phyloP scores from a whole-genome alignment of 2,113 vertebrate genomes.

The Mola mola region DNA sequence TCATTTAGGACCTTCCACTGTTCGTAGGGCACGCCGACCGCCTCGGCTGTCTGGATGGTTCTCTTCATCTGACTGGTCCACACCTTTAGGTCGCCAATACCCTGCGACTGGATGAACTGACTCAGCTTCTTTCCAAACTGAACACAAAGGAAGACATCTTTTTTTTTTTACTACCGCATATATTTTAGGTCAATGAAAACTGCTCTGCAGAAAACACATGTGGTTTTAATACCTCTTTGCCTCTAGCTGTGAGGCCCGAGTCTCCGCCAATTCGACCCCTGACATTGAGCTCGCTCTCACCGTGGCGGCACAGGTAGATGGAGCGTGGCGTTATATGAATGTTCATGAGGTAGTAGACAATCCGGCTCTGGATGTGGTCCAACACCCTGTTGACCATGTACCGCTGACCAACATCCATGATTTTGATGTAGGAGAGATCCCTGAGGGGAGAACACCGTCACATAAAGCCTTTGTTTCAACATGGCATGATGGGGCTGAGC shows the following conservation, averaged over 20 bases:
- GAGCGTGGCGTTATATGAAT: constrained; percentile 97
- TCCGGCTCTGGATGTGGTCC: constrained; percentile 98
- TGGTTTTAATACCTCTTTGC: constrained; percentile 82
- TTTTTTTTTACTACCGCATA: no score
- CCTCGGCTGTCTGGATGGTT: constrained; percentile 97
- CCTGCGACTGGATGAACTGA: constrained; percentile 90
- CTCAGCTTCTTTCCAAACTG: constrained; percentile 92
- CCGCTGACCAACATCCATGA: constrained; percentile 96
- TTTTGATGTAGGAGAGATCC: constrained; percentile 98
- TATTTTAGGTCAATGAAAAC: neutral
- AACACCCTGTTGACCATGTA: constrained; percentile 95
- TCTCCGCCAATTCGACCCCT: constrained; percentile 96
- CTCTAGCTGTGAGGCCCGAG: constrained; percentile 89
- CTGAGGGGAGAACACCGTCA: constrained; percentile 69
- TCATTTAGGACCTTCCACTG: constrained; percentile 99
- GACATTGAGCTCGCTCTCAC: constrained; percentile 96
- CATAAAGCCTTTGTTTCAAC: no score
- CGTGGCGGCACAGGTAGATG: constrained; percentile 99
- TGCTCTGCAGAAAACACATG: no score
- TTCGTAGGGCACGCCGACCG: constrained; percentile 92
- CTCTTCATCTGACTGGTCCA: constrained; percentile 99
- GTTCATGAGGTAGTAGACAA: constrained; percentile 99
- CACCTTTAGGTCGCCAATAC: constrained; percentile 95
- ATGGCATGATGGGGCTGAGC: no score
- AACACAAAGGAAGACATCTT: neutral